Percentiles rank a stretch among this genome's conserved stretches.
Evolutionary conservation across 1,140 invertebrate genomes (phyloP).

Genomic region (Drosophila parabipectinata): DNA sequence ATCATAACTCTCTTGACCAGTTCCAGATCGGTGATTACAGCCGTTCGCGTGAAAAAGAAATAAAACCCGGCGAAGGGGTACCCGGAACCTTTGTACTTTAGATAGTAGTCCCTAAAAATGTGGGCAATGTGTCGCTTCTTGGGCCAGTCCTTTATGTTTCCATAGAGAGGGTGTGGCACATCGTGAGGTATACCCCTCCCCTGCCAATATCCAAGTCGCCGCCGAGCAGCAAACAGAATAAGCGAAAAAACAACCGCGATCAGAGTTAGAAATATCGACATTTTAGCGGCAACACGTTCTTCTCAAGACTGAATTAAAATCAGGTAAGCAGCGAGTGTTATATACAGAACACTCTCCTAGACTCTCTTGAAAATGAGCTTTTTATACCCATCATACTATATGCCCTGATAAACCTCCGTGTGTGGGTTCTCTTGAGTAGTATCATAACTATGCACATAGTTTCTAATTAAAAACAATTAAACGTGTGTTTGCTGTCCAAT

Average conservation of each 20-base stretch:
- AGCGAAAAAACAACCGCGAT: constrained; percentile 39
- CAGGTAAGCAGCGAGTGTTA: neutral
- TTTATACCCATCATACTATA: constrained; percentile 85
- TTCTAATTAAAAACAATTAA: no score
- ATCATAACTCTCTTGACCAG: constrained; percentile 87
- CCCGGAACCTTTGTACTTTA: constrained; percentile 44
- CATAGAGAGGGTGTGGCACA: constrained; percentile 42
- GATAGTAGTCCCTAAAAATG: constrained; percentile 63
- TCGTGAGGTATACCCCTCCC: constrained; percentile 62
- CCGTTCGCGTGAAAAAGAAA: constrained; percentile 54
- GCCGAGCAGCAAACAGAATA: constrained; percentile 41
- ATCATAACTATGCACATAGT: no score
- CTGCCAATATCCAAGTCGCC: constrained; percentile 70
- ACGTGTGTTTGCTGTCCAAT: no score
- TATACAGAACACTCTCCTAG: constrained; percentile 18
- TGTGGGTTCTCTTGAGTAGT: no score
- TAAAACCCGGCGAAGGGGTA: constrained; percentile 67
- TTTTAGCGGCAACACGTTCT: constrained; percentile 5
- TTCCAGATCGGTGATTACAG: constrained; percentile 84
- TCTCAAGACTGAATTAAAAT: constrained; percentile 15
- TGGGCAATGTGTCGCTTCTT: constrained; percentile 71
- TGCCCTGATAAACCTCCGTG: constrained; percentile 86
- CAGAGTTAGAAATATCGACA: constrained; percentile 50
- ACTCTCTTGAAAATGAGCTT: neutral
- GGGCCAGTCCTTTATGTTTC: constrained; percentile 75